A percentile compares a stretch with the other conserved stretches of the same genome.
phyloP scores from a whole-genome alignment of 2,888 invertebrate genomes.

The Sesia apiformis region DNA sequence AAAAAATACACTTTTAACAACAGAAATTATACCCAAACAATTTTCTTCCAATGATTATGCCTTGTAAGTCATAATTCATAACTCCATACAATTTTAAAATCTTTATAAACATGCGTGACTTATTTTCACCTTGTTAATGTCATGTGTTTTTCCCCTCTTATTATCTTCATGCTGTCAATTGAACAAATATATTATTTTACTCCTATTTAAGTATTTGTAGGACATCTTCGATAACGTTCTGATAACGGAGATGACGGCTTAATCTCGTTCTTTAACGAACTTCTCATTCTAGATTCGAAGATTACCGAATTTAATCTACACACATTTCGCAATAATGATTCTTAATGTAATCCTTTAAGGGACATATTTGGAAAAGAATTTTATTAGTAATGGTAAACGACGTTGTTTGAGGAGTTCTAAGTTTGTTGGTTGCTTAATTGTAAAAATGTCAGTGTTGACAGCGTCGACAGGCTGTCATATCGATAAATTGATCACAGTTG shows the following conservation, averaged over 20 bases:
- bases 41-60: too few relatives aligned
- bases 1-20: too few relatives aligned
- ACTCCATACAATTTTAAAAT: conserved; percentile 16
- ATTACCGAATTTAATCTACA: conserved; percentile 3
- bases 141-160: conserved; percentile 26
- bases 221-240: conserved; percentile 46
- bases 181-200: conserved; percentile 51
- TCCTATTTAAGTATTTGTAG: conserved; percentile 51
- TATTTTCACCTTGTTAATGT: conserved; percentile 4
- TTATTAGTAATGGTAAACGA: conserved; percentile 14
- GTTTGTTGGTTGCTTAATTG: conserved; percentile 68
- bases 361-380: conserved; percentile 22
- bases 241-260: conserved; percentile 70
- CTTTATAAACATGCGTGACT: conserved; percentile 9
- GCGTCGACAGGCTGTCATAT: conserved; percentile 62
- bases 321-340: conserved; percentile 2
- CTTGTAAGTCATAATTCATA: conserved; percentile 3
- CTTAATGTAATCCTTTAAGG: conserved; percentile 18
- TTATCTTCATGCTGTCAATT: conserved; percentile 48
- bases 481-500: conserved; percentile 69
- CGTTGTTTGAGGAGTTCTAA: conserved; percentile 44
- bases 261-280: conserved; percentile 66
- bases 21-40: too few relatives aligned
- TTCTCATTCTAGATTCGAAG: conserved; percentile 46
- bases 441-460: conserved; percentile 66